A percentile compares a stretch with the other conserved stretches of the same genome.
These are phyloP conservation scores for Anthoscopus minutus DNA, from an alignment of 2,113 vertebrate species.

Conservation along the genomic window DNA sequence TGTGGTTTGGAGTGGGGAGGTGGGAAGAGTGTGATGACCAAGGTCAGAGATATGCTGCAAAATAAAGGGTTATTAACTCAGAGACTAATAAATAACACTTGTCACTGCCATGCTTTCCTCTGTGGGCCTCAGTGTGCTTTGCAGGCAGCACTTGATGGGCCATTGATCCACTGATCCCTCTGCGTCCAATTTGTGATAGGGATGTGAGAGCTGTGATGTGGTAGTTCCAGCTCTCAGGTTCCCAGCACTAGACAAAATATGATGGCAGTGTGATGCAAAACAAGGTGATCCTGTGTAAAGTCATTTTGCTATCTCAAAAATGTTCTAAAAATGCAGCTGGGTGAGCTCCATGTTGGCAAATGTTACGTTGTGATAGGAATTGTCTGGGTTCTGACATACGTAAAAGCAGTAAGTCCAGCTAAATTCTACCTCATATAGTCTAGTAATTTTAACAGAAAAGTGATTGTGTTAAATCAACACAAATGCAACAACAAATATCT, in stretches of 20 bases:
- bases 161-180: no score
- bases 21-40: not conserved
- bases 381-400: not conserved
- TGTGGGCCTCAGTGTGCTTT: not conserved
- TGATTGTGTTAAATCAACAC: not conserved
- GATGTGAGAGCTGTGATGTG: not conserved
- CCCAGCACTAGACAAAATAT: not conserved
- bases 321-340: not conserved
- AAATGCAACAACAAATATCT: not conserved
- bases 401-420: not conserved
- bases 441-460: not conserved
- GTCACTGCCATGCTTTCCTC: not conserved
- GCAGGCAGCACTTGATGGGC: not conserved
- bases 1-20: not conserved
- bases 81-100: not conserved
- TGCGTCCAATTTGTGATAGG: not conserved
- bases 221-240: not conserved
- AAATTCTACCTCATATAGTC: not conserved
- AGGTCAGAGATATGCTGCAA: not conserved
- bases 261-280: not conserved
- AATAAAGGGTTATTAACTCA: not conserved
- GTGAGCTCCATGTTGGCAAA: not conserved
- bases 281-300: not conserved
- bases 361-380: rapidly evolving
- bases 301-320: not conserved